Evolutionary conservation across 2,113 vertebrate species (phyloP).

Genomic region (Aspiorhynchus laticeps): DNA sequence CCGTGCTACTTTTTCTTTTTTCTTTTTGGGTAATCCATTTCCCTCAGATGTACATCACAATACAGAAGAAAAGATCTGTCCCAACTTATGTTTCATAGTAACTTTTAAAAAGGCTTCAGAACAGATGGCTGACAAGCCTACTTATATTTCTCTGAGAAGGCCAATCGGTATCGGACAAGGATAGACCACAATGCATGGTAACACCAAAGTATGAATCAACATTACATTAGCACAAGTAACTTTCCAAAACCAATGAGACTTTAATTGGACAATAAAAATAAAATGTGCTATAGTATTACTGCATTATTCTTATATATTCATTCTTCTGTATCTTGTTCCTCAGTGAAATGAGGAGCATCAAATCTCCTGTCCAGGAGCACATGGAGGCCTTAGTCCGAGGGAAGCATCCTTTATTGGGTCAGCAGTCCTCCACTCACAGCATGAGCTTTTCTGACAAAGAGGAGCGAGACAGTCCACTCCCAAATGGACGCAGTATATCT

Average conservation of each 20-base stretch:
- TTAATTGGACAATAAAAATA: not conserved
- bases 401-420: conserved; percentile 81
- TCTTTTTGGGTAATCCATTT: not conserved
- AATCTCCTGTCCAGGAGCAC: conserved; percentile 79
- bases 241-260: not conserved
- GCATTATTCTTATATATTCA: not conserved
- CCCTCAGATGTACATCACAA: not conserved
- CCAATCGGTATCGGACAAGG: not conserved
- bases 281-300: not conserved
- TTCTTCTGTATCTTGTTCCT: not conserved
- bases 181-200: not conserved
- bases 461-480: conserved; percentile 78
- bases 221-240: not conserved
- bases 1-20: not conserved
- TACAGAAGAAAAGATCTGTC: not conserved
- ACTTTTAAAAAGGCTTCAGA: not conserved
- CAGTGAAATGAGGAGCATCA: conserved; percentile 83
- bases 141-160: not conserved
- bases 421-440: conserved; percentile 81
- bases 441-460: conserved; percentile 85
- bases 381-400: conserved; percentile 75
- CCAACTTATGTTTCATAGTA: not conserved
- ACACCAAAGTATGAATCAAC: not conserved
- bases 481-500: conserved; percentile 89
- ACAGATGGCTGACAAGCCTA: not conserved